These are phyloP conservation scores for Synergus laeviventris DNA, from an alignment of 2,888 invertebrate species.

Conservation along the genomic window DNA sequence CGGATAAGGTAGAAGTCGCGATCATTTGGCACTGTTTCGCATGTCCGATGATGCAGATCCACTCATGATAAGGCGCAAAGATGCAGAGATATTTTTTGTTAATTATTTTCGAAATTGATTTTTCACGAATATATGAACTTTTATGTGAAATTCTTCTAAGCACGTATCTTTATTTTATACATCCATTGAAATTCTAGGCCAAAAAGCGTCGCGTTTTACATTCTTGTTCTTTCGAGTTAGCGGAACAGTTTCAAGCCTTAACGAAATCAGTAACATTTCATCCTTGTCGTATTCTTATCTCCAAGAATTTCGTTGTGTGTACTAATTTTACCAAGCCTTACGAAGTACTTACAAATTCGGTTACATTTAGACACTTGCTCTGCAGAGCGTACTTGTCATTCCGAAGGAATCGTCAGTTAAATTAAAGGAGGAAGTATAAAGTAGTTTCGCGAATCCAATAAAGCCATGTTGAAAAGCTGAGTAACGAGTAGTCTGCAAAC, in stretches of 20 bases:
- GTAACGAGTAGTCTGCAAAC: not conserved
- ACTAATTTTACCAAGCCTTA: constrained; percentile 12
- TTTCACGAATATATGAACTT: too few relatives aligned
- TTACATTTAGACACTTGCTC: constrained; percentile 18
- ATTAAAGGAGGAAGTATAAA: constrained; percentile 20
- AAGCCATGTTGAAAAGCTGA: not conserved
- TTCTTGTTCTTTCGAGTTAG: not conserved
- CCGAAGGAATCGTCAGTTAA: constrained; percentile 18
- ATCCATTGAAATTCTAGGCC: not conserved
- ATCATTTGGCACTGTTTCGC: not conserved
- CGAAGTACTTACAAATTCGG: constrained; percentile 22
- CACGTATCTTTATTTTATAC: not conserved
- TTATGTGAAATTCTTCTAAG: too few relatives aligned
- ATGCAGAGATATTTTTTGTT: not conserved
- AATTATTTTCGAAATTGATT: too few relatives aligned
- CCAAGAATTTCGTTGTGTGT: not conserved
- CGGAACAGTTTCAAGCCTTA: not conserved
- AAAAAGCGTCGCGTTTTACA: not conserved
- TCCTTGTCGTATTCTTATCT: not conserved
- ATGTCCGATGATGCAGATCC: not conserved
- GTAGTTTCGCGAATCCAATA: constrained; percentile 19
- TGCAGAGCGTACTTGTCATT: constrained; percentile 17
- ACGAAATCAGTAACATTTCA: not conserved
- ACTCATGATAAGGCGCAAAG: not conserved
- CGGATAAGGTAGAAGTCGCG: constrained; percentile 26